A percentile compares a stretch with the other conserved stretches of the same genome.
phyloP scores from a whole-genome alignment of 1,140 invertebrate genomes.

The Scaptomyza hsui region DNA sequence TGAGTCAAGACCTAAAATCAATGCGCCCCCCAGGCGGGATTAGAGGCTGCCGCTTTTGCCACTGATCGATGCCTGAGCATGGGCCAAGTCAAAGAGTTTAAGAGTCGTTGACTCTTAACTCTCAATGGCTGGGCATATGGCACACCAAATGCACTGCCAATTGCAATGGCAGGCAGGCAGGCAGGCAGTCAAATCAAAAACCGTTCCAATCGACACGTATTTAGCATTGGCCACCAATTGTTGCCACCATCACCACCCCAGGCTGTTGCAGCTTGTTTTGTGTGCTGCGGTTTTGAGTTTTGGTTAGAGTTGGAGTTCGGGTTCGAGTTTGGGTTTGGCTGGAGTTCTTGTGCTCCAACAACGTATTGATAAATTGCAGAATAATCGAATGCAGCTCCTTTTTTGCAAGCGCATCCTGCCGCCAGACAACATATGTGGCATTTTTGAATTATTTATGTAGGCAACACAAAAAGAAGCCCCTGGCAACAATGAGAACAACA shows the following conservation, averaged over 20 bases:
- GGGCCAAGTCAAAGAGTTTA: slow-evolving; percentile 9
- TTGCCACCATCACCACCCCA: slow-evolving; percentile 10
- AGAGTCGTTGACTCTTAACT: slow-evolving; percentile 39
- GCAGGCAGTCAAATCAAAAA: slow-evolving; percentile 59
- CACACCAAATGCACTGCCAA: slow-evolving; percentile 38
- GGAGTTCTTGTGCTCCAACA: slow-evolving; percentile 4
- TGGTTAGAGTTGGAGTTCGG: neutral
- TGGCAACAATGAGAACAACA: slow-evolving; percentile 45
- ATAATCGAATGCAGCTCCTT: slow-evolving; percentile 67
- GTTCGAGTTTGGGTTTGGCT: neutral
- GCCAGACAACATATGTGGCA: slow-evolving; percentile 60
- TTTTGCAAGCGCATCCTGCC: slow-evolving; percentile 31
- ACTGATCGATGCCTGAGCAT: slow-evolving; percentile 40
- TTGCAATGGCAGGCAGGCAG: slow-evolving; percentile 37
- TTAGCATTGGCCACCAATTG: slow-evolving; percentile 61
- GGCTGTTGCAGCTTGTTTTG: slow-evolving; percentile 1
- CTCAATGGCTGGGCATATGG: slow-evolving; percentile 4
- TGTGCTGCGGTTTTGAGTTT: neutral
- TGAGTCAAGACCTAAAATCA: slow-evolving; percentile 39
- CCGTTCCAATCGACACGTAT: slow-evolving; percentile 76
- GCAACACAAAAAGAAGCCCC: slow-evolving; percentile 67
- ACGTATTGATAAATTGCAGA: slow-evolving; percentile 74
- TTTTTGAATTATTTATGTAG: slow-evolving; percentile 78
- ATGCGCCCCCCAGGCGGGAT: slow-evolving; percentile 61
- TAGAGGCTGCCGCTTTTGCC: slow-evolving; percentile 42